These are phyloP conservation scores for Zapornia atra DNA, from an alignment of 2,113 vertebrate genomes.

Conservation along the genomic window DNA sequence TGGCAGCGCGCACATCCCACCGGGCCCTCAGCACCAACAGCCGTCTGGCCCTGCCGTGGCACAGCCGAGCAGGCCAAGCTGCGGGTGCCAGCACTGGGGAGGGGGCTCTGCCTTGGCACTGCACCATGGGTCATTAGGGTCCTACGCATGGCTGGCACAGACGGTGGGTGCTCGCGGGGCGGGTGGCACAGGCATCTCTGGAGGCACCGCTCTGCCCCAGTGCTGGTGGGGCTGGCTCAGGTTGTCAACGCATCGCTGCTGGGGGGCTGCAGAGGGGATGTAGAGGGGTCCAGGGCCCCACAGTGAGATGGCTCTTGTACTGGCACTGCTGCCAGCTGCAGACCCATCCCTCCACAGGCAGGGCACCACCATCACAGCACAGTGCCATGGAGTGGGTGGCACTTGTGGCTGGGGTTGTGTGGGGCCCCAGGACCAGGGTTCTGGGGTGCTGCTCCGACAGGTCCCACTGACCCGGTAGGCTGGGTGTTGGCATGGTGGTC, in stretches of 20 bases:
- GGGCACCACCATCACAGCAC: not conserved
- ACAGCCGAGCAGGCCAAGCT: not conserved
- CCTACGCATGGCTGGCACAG: constrained; percentile 12
- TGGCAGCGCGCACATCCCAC: not conserved
- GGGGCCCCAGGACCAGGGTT: not conserved
- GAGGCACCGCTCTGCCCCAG: not conserved
- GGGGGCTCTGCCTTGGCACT: not conserved
- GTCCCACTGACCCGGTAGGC: not conserved
- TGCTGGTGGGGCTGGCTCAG: not conserved
- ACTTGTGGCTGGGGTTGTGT: not conserved
- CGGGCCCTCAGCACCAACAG: not conserved
- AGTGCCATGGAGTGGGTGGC: rapidly evolving
- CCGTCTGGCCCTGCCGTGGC: not conserved
- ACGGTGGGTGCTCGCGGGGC: constrained; percentile 8
- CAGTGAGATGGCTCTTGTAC: too few relatives aligned
- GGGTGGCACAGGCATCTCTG: not conserved
- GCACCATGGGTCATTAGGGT: constrained; percentile 17
- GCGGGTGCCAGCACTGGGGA: not conserved
- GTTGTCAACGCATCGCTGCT: rapidly evolving
- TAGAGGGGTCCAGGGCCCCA: not conserved
- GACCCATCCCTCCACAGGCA: not conserved
- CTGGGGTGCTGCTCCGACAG: not conserved
- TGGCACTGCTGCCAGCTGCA: rapidly evolving
- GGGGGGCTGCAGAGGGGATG: rapidly evolving
- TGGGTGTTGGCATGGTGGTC: not conserved